These are phyloP conservation scores for Recurvirostra avosetta DNA, from an alignment of 2,113 vertebrate species.

Conservation along the genomic window DNA sequence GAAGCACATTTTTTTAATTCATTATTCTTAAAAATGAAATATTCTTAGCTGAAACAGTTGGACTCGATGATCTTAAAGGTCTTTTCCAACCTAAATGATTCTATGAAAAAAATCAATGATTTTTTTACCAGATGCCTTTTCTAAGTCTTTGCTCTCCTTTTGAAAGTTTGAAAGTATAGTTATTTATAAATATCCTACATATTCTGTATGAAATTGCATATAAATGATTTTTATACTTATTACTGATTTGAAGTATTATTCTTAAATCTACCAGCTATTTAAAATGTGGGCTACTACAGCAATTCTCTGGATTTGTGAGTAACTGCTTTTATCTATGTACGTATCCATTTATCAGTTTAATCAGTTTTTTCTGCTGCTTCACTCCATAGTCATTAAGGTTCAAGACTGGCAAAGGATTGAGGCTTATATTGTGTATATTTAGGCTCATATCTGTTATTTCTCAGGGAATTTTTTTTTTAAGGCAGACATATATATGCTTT, in stretches of 20 bases:
- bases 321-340: background rate
- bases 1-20: background rate
- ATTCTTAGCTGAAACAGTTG: background rate
- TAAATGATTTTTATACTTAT: background rate
- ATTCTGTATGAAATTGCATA: background rate
- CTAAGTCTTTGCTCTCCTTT: background rate
- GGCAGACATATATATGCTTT: background rate
- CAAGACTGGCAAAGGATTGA: background rate
- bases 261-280: background rate
- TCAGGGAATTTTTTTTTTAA: background rate
- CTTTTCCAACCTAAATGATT: background rate
- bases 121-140: background rate
- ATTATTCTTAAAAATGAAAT: background rate
- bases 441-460: background rate
- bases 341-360: background rate
- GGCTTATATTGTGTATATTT: background rate
- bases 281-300: background rate
- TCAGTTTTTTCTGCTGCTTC: background rate
- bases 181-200: background rate
- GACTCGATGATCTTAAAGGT: background rate
- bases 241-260: background rate
- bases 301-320: background rate
- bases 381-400: background rate
- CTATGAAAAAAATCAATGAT: background rate
- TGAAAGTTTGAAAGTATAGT: background rate